phyloP scores from a whole-genome alignment of 2,113 vertebrate genomes.

The Leuciscus idus region DNA sequence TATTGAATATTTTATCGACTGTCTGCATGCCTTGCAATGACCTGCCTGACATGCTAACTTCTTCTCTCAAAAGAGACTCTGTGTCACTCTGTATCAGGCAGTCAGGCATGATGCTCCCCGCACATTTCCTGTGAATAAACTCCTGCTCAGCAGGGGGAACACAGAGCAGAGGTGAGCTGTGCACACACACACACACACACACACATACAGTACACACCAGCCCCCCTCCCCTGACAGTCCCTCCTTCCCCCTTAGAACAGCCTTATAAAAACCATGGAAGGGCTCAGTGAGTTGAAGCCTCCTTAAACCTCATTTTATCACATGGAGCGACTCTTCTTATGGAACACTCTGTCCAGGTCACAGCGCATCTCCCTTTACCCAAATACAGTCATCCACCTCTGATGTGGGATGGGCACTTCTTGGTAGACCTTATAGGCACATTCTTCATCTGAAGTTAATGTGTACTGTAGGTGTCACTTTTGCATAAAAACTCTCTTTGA shows the following conservation, averaged over 20 bases:
- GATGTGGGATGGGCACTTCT: slow-evolving; percentile 39
- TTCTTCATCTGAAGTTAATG: neutral
- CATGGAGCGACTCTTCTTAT: slow-evolving; percentile 44
- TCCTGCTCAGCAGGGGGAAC: slow-evolving; percentile 79
- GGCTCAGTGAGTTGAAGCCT: slow-evolving; percentile 69
- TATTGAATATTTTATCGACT: slow-evolving; percentile 93
- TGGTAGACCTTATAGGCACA: slow-evolving; percentile 3
- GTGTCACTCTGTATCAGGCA: slow-evolving; percentile 82
- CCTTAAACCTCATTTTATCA: slow-evolving; percentile 58
- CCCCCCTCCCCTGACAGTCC: slow-evolving; percentile 66
- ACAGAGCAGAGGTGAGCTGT: slow-evolving; percentile 69
- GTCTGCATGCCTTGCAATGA: slow-evolving; percentile 85
- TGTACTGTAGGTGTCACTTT: neutral
- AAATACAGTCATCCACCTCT: slow-evolving; percentile 29
- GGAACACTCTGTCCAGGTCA: slow-evolving; percentile 45
- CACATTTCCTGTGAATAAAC: slow-evolving; percentile 83
- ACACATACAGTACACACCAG: slow-evolving; percentile 58
- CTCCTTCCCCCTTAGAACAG: slow-evolving; percentile 64
- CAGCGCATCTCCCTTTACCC: slow-evolving; percentile 12
- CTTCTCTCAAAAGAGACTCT: slow-evolving; percentile 81
- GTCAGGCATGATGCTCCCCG: slow-evolving; percentile 80
- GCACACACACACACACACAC: slow-evolving; percentile 43
- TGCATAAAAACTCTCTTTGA: neutral
- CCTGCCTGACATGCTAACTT: slow-evolving; percentile 87
- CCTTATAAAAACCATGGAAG: slow-evolving; percentile 66